Evolutionary conservation across 2,797 vertebrate genomes (phyloP).

Genomic region (Gambusia yucatana): DNA sequence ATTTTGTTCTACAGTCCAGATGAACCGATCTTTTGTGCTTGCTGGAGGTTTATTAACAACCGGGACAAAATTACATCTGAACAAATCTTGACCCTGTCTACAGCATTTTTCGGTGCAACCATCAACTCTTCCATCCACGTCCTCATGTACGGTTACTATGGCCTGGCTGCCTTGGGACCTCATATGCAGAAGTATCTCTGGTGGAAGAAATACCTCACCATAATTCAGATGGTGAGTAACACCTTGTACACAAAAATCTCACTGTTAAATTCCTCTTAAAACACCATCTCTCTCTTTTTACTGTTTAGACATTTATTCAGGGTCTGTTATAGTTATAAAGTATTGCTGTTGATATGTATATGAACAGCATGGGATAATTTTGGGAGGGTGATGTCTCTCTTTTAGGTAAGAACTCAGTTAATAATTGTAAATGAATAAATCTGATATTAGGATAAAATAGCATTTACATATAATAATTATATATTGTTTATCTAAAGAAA

Average conservation of each 20-base stretch:
- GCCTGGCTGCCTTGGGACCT: conserved; percentile 93
- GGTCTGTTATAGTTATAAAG: not conserved
- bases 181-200: conserved; percentile 98
- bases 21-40: not conserved
- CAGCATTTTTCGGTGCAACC: conserved; percentile 97
- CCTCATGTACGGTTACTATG: conserved; percentile 98
- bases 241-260: not conserved
- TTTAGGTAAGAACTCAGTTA: not conserved
- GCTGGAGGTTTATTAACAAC: not conserved
- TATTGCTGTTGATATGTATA: not conserved
- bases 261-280: not conserved
- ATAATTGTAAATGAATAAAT: not conserved
- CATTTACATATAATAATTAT: not conserved
- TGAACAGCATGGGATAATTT: not conserved
- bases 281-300: not conserved
- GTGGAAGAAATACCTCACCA: conserved; percentile 99
- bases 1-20: not conserved
- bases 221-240: conserved; percentile 93
- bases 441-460: not conserved
- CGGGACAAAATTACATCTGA: not conserved
- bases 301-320: not conserved
- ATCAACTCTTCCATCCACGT: conserved; percentile 97
- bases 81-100: conserved; percentile 7
- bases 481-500: not conserved
- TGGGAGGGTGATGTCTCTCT: not conserved